phyloP scores from a whole-genome alignment of 2,113 vertebrate species.

The Vicugna pacos region DNA sequence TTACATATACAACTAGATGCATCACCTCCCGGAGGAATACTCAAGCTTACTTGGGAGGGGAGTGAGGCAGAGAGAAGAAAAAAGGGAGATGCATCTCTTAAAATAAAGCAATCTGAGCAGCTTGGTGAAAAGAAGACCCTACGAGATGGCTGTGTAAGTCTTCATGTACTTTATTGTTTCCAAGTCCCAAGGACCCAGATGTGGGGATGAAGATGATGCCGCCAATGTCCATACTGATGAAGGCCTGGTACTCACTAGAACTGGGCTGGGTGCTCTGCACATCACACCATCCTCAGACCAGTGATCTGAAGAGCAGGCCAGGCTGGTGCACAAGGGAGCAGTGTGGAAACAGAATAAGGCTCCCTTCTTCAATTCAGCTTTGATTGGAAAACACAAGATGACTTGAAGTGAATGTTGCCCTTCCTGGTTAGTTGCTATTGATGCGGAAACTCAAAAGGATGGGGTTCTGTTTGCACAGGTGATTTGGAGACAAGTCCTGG shows the following conservation, averaged over 20 bases:
- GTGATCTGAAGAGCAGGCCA: neutral
- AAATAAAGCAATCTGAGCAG: neutral
- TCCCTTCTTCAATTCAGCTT: neutral
- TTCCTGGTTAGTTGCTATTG: neutral
- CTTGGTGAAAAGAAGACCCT: neutral
- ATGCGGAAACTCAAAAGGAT: neutral
- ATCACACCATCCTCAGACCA: neutral
- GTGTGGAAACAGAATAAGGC: neutral
- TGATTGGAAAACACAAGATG: neutral
- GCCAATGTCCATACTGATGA: neutral
- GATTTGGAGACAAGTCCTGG: neutral
- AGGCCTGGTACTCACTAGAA: neutral
- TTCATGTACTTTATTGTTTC: neutral
- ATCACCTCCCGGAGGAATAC: neutral
- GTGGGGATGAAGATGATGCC: neutral
- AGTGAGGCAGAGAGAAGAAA: neutral
- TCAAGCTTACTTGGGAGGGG: neutral
- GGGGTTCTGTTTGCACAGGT: neutral
- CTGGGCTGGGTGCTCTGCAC: too few species aligned
- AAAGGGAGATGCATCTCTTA: neutral
- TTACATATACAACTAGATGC: neutral
- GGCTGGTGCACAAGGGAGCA: neutral
- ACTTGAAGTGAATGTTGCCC: neutral
- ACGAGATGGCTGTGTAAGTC: neutral
- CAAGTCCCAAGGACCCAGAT: neutral